phyloP scores from a whole-genome alignment of 2,113 vertebrate genomes.

The Etia nguti region DNA sequence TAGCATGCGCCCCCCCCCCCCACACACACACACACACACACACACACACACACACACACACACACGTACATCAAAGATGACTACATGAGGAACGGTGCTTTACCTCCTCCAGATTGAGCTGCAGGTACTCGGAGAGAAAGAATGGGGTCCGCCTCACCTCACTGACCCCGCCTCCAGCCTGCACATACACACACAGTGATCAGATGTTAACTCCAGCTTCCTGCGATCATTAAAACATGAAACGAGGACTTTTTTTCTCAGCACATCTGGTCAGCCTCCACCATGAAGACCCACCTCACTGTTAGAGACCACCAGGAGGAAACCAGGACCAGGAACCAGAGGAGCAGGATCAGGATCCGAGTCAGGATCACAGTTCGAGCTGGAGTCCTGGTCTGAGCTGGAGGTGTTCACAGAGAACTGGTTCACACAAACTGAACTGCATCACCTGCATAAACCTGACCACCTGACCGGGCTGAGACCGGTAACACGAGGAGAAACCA shows the following conservation, averaged over 20 bases:
- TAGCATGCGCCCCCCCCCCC: too few species aligned
- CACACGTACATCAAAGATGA: neutral
- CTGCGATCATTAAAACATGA: neutral
- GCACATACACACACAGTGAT: neutral
- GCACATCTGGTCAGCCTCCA: neutral
- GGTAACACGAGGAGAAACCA: neutral
- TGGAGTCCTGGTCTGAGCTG: neutral
- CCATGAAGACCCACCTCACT: constrained; percentile 16
- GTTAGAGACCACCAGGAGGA: constrained; percentile 40
- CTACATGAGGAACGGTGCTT: neutral
- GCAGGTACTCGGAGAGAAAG: constrained; percentile 83
- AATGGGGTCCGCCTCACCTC: constrained; percentile 82
- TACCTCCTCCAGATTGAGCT: constrained; percentile 93
- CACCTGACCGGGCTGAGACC: neutral
- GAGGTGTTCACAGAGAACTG: neutral
- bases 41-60: neutral
- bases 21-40: neutral
- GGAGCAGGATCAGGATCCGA: neutral
- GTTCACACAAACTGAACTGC: neutral
- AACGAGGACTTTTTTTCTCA: neutral
- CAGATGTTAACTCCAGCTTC: neutral
- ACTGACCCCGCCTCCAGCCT: constrained; percentile 39
- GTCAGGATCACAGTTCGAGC: neutral
- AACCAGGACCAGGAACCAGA: constrained; percentile 33
- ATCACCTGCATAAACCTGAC: neutral